phyloP scores from a whole-genome alignment of 2,113 vertebrate species.

The Beaufortia kweichowensis region DNA sequence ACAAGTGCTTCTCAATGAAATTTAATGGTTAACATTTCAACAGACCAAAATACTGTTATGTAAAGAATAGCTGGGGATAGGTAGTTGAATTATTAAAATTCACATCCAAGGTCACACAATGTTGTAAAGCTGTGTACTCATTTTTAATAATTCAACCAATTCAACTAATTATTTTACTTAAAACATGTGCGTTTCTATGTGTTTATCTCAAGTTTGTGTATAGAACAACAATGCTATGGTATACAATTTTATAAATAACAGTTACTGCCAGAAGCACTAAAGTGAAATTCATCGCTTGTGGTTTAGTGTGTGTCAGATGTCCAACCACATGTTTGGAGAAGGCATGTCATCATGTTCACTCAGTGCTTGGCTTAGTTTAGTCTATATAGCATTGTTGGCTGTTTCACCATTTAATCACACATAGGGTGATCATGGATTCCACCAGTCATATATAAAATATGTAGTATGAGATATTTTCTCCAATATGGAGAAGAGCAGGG shows the following conservation, averaged over 20 bases:
- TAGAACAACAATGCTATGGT: neutral
- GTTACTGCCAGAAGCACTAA: slow-evolving; percentile 31
- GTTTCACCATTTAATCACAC: slow-evolving; percentile 20
- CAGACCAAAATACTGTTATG: neutral
- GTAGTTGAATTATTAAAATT: neutral
- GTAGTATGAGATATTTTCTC: neutral
- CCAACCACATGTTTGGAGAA: neutral
- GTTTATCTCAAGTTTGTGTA: neutral
- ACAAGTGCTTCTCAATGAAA: slow-evolving; percentile 9
- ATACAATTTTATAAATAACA: slow-evolving; percentile 31
- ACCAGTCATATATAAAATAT: neutral
- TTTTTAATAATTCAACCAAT: neutral
- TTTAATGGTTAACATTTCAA: slow-evolving; percentile 4
- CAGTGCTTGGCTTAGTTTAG: slow-evolving; percentile 33
- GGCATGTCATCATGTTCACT: neutral
- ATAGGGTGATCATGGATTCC: slow-evolving; percentile 35
- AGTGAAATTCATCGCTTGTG: neutral
- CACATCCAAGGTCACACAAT: no score
- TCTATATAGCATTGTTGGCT: slow-evolving; percentile 13
- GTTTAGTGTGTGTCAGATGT: slow-evolving; percentile 11
- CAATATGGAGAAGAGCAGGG: slow-evolving; percentile 36
- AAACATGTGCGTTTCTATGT: neutral
- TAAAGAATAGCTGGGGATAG: neutral
- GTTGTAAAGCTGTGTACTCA: neutral
- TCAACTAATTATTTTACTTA: neutral